These are phyloP conservation scores for Valencia hispanica DNA, from an alignment of 2,797 vertebrate species.

Conservation along the genomic window DNA sequence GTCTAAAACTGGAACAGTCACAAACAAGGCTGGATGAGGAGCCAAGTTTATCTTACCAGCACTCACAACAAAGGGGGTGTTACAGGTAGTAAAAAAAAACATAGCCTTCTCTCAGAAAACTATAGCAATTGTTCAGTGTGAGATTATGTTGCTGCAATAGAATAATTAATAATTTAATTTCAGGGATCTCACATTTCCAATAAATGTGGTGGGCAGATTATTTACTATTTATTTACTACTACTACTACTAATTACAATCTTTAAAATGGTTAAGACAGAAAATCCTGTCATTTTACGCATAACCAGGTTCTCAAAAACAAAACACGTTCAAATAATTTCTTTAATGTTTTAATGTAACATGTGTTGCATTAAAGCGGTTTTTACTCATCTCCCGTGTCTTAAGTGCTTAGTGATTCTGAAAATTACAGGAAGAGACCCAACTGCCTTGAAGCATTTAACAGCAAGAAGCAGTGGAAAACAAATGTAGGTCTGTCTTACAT, in stretches of 20 bases:
- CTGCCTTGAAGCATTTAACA: neutral
- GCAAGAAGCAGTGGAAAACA: neutral
- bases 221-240: too few species aligned
- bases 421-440: neutral
- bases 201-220: too few species aligned
- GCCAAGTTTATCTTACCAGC: neutral
- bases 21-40: neutral
- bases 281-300: neutral
- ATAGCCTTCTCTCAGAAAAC: neutral
- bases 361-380: neutral
- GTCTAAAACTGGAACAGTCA: neutral
- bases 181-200: neutral
- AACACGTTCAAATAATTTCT: neutral
- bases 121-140: neutral
- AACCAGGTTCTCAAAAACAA: neutral
- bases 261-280: neutral
- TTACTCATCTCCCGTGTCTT: neutral
- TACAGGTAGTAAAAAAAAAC: neutral
- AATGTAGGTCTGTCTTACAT: neutral
- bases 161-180: neutral
- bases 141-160: neutral
- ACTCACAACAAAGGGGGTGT: neutral
- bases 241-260: neutral
- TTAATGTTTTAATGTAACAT: neutral
- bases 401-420: conserved; percentile 5